Evolutionary conservation across 2,797 vertebrate species (phyloP).

Genomic region (Gallinago nigripennis): DNA sequence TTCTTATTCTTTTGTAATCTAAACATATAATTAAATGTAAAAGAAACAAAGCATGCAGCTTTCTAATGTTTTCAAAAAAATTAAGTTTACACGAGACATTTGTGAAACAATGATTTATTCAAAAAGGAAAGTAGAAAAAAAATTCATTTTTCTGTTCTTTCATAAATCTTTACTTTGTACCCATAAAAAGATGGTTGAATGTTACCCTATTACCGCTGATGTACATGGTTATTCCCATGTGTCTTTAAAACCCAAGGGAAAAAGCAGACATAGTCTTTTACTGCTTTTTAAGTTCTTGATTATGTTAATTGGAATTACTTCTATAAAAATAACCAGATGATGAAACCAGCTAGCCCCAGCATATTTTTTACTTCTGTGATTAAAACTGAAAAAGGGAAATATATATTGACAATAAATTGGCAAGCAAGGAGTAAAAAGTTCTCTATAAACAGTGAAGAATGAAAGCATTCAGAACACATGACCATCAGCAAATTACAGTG

Average conservation of each 20-base stretch:
- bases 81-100: background rate
- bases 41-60: background rate
- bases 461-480: background rate
- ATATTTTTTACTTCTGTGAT: background rate
- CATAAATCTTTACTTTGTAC: background rate
- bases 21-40: background rate
- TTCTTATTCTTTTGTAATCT: background rate
- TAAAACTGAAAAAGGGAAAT: background rate
- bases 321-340: background rate
- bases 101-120: background rate
- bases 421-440: background rate
- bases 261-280: background rate
- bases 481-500: background rate
- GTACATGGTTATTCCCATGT: background rate
- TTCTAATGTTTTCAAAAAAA: background rate
- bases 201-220: background rate
- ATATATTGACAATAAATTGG: background rate
- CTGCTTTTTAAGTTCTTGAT: background rate
- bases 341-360: fast-evolving
- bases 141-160: background rate
- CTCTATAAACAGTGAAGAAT: background rate
- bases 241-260: background rate
- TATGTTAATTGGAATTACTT: background rate
- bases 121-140: background rate
- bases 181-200: background rate